A percentile compares a stretch with the other conserved stretches of the same genome.
Conservation (phyloP, 2,797 vertebrate genomes). For the Meriones psammophilus region DNA sequence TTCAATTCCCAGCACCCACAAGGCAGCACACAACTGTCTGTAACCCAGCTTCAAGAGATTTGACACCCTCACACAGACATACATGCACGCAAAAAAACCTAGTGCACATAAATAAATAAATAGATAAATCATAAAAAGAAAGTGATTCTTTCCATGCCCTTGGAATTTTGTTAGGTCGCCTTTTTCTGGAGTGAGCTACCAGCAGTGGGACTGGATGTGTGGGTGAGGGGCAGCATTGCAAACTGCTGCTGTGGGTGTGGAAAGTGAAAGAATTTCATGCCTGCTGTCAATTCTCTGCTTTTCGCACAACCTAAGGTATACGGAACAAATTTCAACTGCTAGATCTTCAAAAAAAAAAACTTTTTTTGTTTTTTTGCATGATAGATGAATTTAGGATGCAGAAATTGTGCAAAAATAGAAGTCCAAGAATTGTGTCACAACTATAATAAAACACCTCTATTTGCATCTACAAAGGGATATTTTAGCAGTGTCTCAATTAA, state of each 20-base stretch:
- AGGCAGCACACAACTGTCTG: no score
- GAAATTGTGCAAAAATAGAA: conserved; percentile 28
- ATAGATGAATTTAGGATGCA: background rate
- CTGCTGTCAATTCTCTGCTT: conserved; percentile 3
- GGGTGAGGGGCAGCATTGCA: background rate
- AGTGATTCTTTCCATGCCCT: background rate
- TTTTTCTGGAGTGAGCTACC: background rate
- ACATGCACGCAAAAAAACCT: no score
- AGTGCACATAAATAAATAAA: no score
- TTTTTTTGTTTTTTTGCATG: background rate
- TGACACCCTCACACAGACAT: no score
- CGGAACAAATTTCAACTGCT: background rate
- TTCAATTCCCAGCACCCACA: no score
- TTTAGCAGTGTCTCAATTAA: conserved; percentile 14
- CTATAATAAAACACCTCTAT: conserved; percentile 35
- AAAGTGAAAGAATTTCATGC: background rate
- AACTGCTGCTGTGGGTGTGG: background rate
- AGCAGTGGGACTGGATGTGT: background rate
- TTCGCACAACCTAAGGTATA: background rate
- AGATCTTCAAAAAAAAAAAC: conserved; percentile 22
- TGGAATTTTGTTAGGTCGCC: background rate
- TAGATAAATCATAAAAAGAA: background rate
- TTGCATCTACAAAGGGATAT: background rate
- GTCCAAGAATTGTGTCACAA: background rate
- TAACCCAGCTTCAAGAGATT: no score